These are phyloP conservation scores for Tetranychus piercei DNA, from an alignment of 2,888 invertebrate genomes.

Conservation along the genomic window DNA sequence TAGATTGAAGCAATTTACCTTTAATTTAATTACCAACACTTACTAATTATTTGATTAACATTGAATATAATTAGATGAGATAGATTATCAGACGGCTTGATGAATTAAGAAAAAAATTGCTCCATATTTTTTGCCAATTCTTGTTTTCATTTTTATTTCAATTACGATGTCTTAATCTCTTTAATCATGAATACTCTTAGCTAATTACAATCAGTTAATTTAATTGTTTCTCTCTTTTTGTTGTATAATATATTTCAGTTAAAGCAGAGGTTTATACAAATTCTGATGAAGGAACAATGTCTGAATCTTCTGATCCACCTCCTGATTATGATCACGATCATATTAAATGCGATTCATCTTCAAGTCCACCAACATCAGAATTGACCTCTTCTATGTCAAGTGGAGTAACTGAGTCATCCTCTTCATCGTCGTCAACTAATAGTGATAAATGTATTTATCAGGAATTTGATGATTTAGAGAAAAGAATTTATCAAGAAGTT, in stretches of 20 bases:
- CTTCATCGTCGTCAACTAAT: neutral
- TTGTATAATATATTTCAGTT: constrained; percentile 22
- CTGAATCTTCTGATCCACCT: constrained; percentile 27
- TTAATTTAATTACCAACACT: neutral
- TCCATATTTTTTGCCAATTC: neutral
- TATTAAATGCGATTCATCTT: constrained; percentile 37
- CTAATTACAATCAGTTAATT: neutral
- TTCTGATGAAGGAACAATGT: constrained; percentile 27
- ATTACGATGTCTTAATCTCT: constrained; percentile 7
- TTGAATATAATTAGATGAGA: constrained; percentile 11
- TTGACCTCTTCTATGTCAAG: constrained; percentile 46
- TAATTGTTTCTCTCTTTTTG: neutral
- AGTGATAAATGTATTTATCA: neutral
- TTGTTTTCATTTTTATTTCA: neutral
- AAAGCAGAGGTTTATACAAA: constrained; percentile 28
- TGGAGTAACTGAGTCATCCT: constrained; percentile 14
- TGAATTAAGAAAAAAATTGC: constrained; percentile 10
- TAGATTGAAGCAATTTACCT: neutral
- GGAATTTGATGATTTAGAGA: constrained; percentile 18
- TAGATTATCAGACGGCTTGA: constrained; percentile 23
- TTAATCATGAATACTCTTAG: neutral
- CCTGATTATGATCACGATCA: constrained; percentile 45
- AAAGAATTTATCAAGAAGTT: constrained; percentile 27
- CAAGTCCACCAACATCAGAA: constrained; percentile 30
- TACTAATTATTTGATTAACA: neutral